phyloP scores from a whole-genome alignment of 2,797 vertebrate genomes.

The Tachyglossus aculeatus region DNA sequence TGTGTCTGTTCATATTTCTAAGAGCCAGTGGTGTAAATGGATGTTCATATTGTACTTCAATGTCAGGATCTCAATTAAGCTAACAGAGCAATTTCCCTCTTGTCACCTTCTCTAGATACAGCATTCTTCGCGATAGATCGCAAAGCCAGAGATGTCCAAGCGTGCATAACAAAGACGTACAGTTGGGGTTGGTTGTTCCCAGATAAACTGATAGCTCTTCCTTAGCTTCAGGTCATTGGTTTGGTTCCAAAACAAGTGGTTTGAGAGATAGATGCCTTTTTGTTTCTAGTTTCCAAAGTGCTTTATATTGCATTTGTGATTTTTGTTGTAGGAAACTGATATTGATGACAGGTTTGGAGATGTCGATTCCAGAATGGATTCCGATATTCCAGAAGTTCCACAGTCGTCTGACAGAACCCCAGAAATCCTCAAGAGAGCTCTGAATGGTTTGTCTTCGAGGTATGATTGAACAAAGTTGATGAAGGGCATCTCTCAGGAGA shows the following conservation, averaged over 20 bases:
- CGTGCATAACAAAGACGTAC: constrained; percentile 10
- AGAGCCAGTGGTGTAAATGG: too few species aligned
- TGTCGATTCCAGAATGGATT: constrained; percentile 84
- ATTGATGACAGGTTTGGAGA: constrained; percentile 85
- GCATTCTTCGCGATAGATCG: too few species aligned
- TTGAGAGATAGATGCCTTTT: too few species aligned
- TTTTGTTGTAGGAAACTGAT: constrained; percentile 81
- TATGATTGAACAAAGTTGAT: constrained; percentile 57
- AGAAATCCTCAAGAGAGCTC: constrained; percentile 89
- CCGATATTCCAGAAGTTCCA: constrained; percentile 81
- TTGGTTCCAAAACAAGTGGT: too few species aligned
- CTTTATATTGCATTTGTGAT: constrained; percentile 16
- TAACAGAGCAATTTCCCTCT: too few species aligned
- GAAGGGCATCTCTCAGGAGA: background rate
- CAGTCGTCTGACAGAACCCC: constrained; percentile 89
- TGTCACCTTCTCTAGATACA: too few species aligned
- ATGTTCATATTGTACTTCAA: too few species aligned
- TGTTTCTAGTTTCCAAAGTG: background rate
- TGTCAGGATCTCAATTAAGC: too few species aligned
- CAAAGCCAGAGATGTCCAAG: background rate
- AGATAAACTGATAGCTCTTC: background rate
- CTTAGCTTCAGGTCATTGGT: constrained; percentile 38
- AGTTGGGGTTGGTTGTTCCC: background rate
- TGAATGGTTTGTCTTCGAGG: constrained; percentile 95
- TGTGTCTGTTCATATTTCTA: too few species aligned